phyloP scores from a whole-genome alignment of 2,113 vertebrate genomes.

The Cheirogaleus medius region DNA sequence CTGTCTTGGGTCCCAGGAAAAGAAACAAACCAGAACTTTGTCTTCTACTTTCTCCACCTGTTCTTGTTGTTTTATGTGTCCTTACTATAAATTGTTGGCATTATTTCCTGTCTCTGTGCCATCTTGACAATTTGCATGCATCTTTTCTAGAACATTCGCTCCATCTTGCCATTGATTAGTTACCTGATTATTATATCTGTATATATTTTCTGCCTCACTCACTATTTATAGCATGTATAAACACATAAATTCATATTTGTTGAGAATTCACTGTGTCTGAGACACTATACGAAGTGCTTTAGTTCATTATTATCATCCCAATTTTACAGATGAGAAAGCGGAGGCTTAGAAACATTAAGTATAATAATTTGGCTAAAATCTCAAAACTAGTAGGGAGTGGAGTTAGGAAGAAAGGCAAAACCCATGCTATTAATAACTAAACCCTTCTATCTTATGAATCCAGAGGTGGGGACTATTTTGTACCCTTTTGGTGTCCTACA shows the following conservation, averaged over 20 bases:
- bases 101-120: not conserved
- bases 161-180: not conserved
- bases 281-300: not conserved
- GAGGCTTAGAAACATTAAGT: not conserved
- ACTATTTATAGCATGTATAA: not conserved
- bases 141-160: not conserved
- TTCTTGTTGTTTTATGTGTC: not conserved
- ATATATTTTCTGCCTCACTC: not conserved
- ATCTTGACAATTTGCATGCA: not conserved
- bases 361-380: not conserved
- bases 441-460: not conserved
- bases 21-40: not conserved
- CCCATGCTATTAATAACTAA: not conserved
- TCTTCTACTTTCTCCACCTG: not conserved
- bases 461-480: no score
- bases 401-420: not conserved
- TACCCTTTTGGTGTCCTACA: not conserved
- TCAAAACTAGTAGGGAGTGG: not conserved
- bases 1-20: not conserved
- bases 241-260: not conserved
- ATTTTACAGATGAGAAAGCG: not conserved
- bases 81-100: not conserved
- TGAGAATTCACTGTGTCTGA: not conserved
- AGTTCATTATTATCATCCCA: not conserved
- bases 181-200: not conserved